Evolutionary conservation across 1,140 invertebrate genomes (phyloP).

Genomic region (Aphaenogaster ashmeadi): DNA sequence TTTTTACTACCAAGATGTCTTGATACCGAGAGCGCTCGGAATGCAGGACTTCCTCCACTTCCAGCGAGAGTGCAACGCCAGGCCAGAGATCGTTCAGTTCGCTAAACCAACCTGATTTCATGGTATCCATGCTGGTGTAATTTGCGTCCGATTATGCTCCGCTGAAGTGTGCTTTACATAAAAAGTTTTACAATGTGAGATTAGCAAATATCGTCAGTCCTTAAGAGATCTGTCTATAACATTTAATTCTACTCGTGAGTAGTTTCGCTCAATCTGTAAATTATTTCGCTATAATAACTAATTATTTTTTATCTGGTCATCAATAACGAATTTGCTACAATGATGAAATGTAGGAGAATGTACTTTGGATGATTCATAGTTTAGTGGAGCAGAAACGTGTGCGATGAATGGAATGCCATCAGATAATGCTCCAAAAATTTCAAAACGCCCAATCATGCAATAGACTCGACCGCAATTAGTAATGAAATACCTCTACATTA

Average conservation of each 20-base stretch:
- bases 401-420: background rate
- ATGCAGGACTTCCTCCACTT: slow-evolving; percentile 95
- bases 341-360: background rate
- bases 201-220: background rate
- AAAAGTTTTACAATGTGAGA: background rate
- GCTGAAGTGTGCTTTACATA: background rate
- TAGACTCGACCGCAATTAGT: background rate
- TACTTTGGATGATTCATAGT: background rate
- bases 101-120: slow-evolving; percentile 96
- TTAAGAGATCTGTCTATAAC: background rate
- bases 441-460: background rate
- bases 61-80: slow-evolving; percentile 95
- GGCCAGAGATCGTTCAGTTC: slow-evolving; percentile 97
- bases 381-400: background rate
- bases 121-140: slow-evolving; percentile 86
- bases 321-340: background rate
- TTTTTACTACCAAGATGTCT: slow-evolving; percentile 96
- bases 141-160: background rate
- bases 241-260: background rate
- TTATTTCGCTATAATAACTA: background rate
- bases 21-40: slow-evolving; percentile 95
- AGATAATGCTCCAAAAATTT: background rate
- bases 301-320: background rate
- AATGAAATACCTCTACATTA: slow-evolving; percentile 1
- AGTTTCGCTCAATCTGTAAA: background rate